Base-by-base conservation (phyloP, 2,113 vertebrate species). In the Oreocharis arfaki region DNA sequence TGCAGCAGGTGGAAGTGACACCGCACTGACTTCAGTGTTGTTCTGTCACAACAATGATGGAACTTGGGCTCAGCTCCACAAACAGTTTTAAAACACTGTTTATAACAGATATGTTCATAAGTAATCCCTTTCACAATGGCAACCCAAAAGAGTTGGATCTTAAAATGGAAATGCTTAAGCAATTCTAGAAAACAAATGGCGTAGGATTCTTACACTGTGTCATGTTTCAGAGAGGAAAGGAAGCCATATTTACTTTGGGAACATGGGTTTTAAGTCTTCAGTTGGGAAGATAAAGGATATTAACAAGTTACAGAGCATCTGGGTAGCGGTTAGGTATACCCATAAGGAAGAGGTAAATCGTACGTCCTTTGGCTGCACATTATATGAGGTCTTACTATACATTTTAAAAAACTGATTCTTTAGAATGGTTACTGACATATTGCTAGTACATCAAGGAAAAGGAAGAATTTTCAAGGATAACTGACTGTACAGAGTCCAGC, bases 1-100 rank as follows among this genome's bases (percentile, higher is more conserved):
- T 86, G 77, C 60, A 93, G 86, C 52, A 55, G 64, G 89, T 92
- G 56, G 60, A 97, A 91, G 44, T 89, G 76, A 71, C 73, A 89
- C 46, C 84, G 39, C 42, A 42, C 46, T 84, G 68, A 70, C 42
- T 91, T 78, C 41, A 52, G 56, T 28, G 65, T 16, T 23, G 61
- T 11, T 71, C 64, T 93, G 44, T 60, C 77, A 94, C 57, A 68
- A 19, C 0, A 30, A 7, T 32, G n/a, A 46, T 4, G 50, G 50
- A 89, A 81, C 50, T 30, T 53, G 23, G 35, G 57, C 47, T 52
- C 76, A 89, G 59, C n/a, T 74, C 37, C 50, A 87, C 33, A 65
- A 28, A 75, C 24, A 84, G 16, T 61, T 80, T 94, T 49, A 80
- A 93, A 89, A 21, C 20, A 46, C 16, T 69, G 65, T 59, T 88